Evolutionary conservation across 1,140 invertebrate species (phyloP), one percentile per base, ranked within the genome.

Genomic region (Bombus confusus): DNA sequence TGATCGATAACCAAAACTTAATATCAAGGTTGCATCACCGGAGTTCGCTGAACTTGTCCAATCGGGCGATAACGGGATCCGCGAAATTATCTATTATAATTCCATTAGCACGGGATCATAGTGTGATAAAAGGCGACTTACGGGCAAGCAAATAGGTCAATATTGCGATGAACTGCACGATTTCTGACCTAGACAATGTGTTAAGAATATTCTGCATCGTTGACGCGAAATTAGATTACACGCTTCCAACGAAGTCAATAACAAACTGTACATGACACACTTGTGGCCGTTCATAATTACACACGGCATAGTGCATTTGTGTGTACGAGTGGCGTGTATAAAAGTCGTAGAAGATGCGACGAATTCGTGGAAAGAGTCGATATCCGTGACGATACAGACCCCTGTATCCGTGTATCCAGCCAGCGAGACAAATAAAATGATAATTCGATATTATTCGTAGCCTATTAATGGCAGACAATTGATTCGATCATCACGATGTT

Each of bases 381-480:
- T 41, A 22, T 18, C n/a, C 47, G 64, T 28, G 69, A 52, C 47
- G 47, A 22, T 52, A 52, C 18, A 52, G 18, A 52, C 47, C 18
- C 47, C 47, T 52, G 47, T 52, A 52, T 52, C 18, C 66, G n/a
- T 31, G 66, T 59, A 41, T 43, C 18, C 18, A 18, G 39, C 10
- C 13, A 34, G 39, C 72, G 82, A 68, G 83, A 85, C 88, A 90
- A 90, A 90, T 90, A 90, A 84, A 77, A 88, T 41, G 68, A 86
- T 90, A 90, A 90, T 90, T 86, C 86, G 88, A 83, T 88, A 77
- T 90, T 86, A 90, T 90, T 87, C 77, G 52, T 78, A 72, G 52
- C 39, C 80, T 80, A 74, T 90, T 80, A 72, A 88, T 76, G 68
- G 64, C 71, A 69, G 68, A 71, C 68, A 89, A 89, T 80, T 83